Conservation (phyloP, 53 echinoderm and acorn worm genomes). For the Paracentrotus lividus region DNA sequence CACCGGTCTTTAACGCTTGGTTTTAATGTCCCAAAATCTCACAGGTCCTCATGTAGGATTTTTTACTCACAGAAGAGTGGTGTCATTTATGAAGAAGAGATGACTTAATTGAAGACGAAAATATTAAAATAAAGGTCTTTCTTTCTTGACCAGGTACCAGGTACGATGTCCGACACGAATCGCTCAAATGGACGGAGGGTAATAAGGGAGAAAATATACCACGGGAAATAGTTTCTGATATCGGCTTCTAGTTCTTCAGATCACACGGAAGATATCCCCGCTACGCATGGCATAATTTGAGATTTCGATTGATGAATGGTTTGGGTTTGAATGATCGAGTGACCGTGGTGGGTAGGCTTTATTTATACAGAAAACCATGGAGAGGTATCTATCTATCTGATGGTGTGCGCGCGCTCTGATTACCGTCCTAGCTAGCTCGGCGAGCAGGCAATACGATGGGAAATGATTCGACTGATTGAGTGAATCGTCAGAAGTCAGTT, state of each 20-base stretch:
- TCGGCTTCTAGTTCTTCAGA: not conserved
- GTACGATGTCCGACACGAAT: not conserved
- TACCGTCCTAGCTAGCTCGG: too few relatives aligned
- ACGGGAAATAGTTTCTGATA: not conserved
- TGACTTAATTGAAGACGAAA: not conserved
- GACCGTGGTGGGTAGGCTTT: not conserved
- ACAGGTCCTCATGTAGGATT: not conserved
- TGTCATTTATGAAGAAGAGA: too few relatives aligned
- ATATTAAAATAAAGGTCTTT: not conserved
- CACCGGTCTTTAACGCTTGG: not conserved
- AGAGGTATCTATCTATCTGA: too few relatives aligned
- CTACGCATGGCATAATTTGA: not conserved
- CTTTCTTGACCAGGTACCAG: not conserved
- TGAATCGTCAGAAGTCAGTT: slow-evolving; percentile 25
- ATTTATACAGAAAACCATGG: slow-evolving; percentile 35
- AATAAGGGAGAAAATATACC: not conserved
- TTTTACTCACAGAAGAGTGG: not conserved
- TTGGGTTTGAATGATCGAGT: not conserved
- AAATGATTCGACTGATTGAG: not conserved
- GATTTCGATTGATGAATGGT: slow-evolving; percentile 8
- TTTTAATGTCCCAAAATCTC: slow-evolving; percentile 19
- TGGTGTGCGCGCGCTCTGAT: slow-evolving; percentile 38
- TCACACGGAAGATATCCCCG: not conserved
- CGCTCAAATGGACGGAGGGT: slow-evolving; percentile 19
- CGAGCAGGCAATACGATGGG: slow-evolving; percentile 19